Percentiles rank a stretch among this genome's conserved stretches.
phyloP scores from a whole-genome alignment of 2,888 invertebrate species.

The Geophilus truncorum region DNA sequence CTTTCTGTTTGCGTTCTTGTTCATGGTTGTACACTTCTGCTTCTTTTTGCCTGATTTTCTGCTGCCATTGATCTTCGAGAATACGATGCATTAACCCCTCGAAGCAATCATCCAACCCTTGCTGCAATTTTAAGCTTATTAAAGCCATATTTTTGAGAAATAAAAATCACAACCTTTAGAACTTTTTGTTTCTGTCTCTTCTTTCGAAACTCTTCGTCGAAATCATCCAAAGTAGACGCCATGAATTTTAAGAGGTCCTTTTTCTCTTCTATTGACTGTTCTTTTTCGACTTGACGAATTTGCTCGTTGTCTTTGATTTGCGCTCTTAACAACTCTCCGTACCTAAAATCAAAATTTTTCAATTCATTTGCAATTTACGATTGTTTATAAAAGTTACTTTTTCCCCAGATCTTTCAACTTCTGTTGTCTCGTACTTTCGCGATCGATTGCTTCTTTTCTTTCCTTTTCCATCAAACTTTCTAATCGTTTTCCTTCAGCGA shows the following conservation, averaged over 20 bases:
- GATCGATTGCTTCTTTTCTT: not conserved
- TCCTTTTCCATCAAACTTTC: constrained; percentile 13
- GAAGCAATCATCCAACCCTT: constrained; percentile 27
- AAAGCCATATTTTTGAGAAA: not conserved
- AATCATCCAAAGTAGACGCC: not conserved
- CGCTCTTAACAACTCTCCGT: not conserved
- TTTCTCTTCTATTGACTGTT: not conserved
- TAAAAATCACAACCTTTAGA: not conserved
- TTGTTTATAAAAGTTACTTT: not conserved
- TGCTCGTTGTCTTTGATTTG: constrained; percentile 23
- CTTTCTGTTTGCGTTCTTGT: not conserved
- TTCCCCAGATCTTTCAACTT: not conserved
- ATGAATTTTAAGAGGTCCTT: not conserved
- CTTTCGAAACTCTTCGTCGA: constrained; percentile 8
- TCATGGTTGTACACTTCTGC: not conserved
- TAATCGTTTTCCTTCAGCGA: not conserved
- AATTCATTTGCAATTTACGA: no score
- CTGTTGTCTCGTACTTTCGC: not conserved
- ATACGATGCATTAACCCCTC: constrained; percentile 12
- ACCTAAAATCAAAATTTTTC: not conserved
- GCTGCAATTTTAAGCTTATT: not conserved
- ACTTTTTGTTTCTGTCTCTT: constrained; percentile 1
- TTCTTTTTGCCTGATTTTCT: constrained; percentile 1
- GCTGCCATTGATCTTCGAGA: constrained; percentile 28
- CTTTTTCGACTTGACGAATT: not conserved